Evolutionary conservation across 2,888 invertebrate species (phyloP), one percentile per base, ranked within the genome.

Genomic region (Harpalus rubripes): DNA sequence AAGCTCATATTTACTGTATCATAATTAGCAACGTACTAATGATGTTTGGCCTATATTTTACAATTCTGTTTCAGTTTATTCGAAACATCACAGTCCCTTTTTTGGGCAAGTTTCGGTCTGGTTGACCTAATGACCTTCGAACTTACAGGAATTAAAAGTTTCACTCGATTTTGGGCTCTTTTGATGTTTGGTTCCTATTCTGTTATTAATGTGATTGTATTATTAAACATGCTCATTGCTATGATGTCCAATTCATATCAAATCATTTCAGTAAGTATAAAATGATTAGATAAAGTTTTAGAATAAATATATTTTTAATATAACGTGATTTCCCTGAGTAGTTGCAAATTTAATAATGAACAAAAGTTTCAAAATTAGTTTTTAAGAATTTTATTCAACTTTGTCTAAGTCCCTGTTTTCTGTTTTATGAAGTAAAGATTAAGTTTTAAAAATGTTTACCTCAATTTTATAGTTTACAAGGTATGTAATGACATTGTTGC

Each of bases 211-310:
- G 96, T 99, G 87, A 98, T 99, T 88, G 99, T 99, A 0, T 93
- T 99, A 32, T 94, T 99, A 86, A 99, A 99, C 92, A 97, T 99
- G 96, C 94, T 99, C 59, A 99, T 99, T 90, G 99, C 99, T 89
- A 99, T 99, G 99, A 99, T 99, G 98, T 98, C 98, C 86, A 99
- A 98, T 91, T 99, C 98, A 0, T 99, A 99, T 92, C 98, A 98
- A 92, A 97, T 98, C 86, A 99, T 99, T 89, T 98, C 98, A 88
- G 98, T 98, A 92, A 94, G 95, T 74, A 59, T 65, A 26, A 80
- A 59, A 26, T 44, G 15, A 1, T 44, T 44, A 12, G 44, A 2
- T 52, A 59, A 39, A 56, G 22, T 41, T 16, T 59, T 61, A 22
- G 1, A 63, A 26, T 63, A 26, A 16, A 10, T 52, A 18, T 52